Evolutionary conservation across 64 coral and sea anemone genomes (phyloP).

Genomic region (Stylophora pistillata): DNA sequence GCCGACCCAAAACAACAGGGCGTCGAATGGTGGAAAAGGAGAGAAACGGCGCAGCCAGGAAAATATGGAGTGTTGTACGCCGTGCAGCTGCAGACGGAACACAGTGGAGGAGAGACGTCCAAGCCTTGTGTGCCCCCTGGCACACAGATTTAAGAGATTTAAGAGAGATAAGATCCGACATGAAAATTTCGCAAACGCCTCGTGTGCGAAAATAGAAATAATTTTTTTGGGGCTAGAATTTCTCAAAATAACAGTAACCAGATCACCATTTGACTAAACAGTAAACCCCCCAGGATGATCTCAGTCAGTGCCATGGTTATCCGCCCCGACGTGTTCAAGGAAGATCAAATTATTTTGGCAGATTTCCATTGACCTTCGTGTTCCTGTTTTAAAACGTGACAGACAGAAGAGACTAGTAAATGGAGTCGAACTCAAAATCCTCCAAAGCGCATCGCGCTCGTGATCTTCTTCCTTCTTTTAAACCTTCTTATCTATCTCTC

Average conservation of each 20-base stretch:
- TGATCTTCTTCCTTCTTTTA: neutral
- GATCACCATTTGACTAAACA: too few species aligned
- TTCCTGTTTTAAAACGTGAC: neutral
- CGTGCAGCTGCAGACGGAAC: neutral
- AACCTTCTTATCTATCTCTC: neutral
- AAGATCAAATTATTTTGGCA: neutral
- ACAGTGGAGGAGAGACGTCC: neutral
- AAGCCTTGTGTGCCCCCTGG: neutral
- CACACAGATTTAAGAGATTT: neutral
- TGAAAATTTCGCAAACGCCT: too few species aligned
- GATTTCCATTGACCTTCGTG: neutral
- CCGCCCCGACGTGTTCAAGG: neutral
- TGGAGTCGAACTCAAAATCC: neutral
- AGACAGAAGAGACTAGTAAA: neutral
- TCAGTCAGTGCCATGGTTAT: neutral
- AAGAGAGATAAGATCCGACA: neutral
- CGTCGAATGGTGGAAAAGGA: neutral
- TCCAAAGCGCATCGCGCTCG: neutral
- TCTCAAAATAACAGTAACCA: too few species aligned
- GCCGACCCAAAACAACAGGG: neutral
- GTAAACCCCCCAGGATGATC: too few species aligned
- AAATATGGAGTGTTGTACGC: neutral
- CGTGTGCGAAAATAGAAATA: too few species aligned
- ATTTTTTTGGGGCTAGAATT: too few species aligned
- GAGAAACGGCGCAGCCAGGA: neutral